phyloP scores from a whole-genome alignment of 2,888 invertebrate species.

The Megamerina dolium region DNA sequence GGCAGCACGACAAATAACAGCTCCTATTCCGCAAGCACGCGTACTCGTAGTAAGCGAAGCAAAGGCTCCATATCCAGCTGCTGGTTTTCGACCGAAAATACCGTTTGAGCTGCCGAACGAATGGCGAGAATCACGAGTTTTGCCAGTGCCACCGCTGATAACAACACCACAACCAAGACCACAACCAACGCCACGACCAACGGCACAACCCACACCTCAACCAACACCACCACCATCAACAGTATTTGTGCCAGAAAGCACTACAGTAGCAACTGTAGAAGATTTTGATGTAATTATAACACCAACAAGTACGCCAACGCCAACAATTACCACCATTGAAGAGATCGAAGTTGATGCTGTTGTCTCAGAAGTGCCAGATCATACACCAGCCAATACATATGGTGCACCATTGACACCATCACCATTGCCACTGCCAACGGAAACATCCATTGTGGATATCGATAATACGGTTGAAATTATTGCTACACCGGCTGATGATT shows the following conservation, averaged over 20 bases:
- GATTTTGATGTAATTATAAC: conserved; percentile 17
- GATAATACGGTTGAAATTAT: conserved; percentile 22
- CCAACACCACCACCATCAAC: conserved; percentile 17
- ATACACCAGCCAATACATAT: conserved; percentile 35
- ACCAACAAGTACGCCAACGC: conserved; percentile 12
- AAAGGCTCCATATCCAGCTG: conserved; percentile 40
- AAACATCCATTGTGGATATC: conserved; percentile 19
- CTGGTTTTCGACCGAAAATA: conserved; percentile 38
- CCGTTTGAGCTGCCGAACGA: conserved; percentile 36
- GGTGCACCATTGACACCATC: conserved; percentile 26
- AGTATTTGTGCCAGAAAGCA: no score
- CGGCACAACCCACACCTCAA: conserved; percentile 20
- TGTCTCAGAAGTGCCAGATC: conserved; percentile 10
- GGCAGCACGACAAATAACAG: conserved; percentile 33
- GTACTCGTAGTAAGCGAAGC: conserved; percentile 18
- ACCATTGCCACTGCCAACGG: neutral
- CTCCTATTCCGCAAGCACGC: conserved; percentile 13
- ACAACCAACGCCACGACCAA: conserved; percentile 11
- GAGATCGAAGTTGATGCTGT: conserved; percentile 11
- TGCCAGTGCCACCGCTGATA: conserved; percentile 21
- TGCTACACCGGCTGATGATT: conserved; percentile 32
- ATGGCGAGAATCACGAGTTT: conserved; percentile 22
- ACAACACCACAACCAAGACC: conserved; percentile 7
- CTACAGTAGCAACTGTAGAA: conserved; percentile 17
- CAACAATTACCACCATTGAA: conserved; percentile 5